These are phyloP conservation scores for Bombyx huttoni DNA, from an alignment of 2,888 invertebrate species.

Conservation along the genomic window DNA sequence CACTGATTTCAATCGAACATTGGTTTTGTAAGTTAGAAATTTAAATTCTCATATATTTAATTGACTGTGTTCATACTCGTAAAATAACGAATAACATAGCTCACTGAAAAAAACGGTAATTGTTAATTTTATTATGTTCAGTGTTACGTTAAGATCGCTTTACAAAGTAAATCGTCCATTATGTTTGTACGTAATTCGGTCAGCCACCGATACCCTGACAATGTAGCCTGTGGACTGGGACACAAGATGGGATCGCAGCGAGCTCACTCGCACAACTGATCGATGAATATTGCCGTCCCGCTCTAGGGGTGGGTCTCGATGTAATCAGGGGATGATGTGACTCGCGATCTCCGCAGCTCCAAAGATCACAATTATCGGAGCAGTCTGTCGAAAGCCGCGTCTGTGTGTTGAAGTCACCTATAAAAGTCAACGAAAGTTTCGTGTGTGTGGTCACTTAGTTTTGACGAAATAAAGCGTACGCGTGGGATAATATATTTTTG, in stretches of 20 bases:
- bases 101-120: too few relatives aligned
- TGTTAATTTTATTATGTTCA: constrained; percentile 1
- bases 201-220: constrained; percentile 59
- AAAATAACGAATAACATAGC: too few relatives aligned
- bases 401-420: constrained; percentile 56
- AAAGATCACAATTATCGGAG: constrained; percentile 71
- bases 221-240: constrained; percentile 70
- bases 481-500: neutral
- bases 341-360: constrained; percentile 70
- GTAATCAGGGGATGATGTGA: constrained; percentile 73
- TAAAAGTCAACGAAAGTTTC: constrained; percentile 41
- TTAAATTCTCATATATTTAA: too few relatives aligned
- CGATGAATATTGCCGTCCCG: constrained; percentile 24
- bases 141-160: constrained; percentile 10
- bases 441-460: constrained; percentile 13
- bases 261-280: constrained; percentile 32
- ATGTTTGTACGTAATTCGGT: constrained; percentile 48
- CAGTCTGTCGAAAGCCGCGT: constrained; percentile 70
- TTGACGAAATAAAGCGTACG: neutral
- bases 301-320: constrained; percentile 66
- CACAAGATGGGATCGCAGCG: constrained; percentile 76
- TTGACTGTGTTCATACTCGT: too few relatives aligned
- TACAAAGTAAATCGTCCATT: constrained; percentile 25
- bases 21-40: too few relatives aligned
- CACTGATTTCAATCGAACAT: too few relatives aligned